Evolutionary conservation across 2,888 invertebrate genomes (phyloP), one percentile per base, ranked within the genome.

Genomic region (Clostera curtula): DNA sequence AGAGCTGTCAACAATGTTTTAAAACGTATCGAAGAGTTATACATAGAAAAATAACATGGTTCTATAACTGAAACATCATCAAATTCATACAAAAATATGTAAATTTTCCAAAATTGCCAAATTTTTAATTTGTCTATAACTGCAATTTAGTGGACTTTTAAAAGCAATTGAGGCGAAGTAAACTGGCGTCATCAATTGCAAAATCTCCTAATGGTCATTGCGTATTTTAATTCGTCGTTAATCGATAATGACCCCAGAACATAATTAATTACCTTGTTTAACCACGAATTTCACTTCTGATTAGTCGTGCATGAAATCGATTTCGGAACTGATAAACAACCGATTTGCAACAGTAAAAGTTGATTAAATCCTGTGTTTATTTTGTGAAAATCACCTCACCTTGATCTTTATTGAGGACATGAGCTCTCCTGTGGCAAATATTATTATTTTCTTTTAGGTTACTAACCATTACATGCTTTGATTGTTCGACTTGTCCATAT

Each of bases 321-420:
- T 56, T 56, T 56, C 51, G 48, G 51, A 55, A 57, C 52, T 51
- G 35, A 47, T 49, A 42, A 50, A 45, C 36, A 36, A 29, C 48
- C 29, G 37, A 58, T 58, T 53, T 39, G 41, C 49, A 58, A 61
- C 53, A 49, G 54, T 58, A 57, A 58, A 58, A 55, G 57, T 49
- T 31, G 33, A 43, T 35, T 48, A 31, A 45, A 36, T 40, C 27
- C 36, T 42, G 40, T 49, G 49, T 26, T 31, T 35, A 38, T 27
- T 34, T 45, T 10, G 16, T 21, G 4, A 11, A 17, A 12, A 5
- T 18, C 9, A 10, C 7, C 9, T 8, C 9, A 9, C 12, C 3
- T 20, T 20, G 9, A 10, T 20, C n/a, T n/a, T n/a, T n/a, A n/a
- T n/a, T n/a, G n/a, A n/a, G n/a, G n/a, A n/a, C n/a, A n/a, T n/a